Conservation (phyloP, 2,113 vertebrate species). For the Chiloscyllium plagiosum region DNA sequence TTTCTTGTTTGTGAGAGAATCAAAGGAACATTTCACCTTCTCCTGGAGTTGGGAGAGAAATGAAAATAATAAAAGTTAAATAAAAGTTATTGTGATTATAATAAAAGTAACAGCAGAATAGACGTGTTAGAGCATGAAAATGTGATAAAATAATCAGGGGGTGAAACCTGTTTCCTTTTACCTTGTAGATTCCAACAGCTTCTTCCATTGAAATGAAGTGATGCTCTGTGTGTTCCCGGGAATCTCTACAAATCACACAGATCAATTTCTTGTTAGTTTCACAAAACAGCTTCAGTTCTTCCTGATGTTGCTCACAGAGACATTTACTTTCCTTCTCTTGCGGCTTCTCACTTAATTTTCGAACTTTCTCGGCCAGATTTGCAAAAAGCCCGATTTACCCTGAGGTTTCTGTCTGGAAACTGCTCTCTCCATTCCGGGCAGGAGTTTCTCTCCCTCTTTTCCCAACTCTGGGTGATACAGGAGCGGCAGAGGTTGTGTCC, state of each 20-base stretch:
- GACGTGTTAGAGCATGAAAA: not conserved
- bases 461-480: not conserved
- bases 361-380: no score
- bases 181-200: no score
- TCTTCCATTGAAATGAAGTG: no score
- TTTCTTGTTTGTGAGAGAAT: not conserved
- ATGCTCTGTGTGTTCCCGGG: no score
- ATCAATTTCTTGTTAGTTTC: no score
- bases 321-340: no score
- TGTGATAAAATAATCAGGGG: not conserved
- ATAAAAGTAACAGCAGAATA: not conserved
- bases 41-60: not conserved
- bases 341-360: no score
- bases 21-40: not conserved
- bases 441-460: not conserved
- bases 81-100: no score
- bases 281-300: no score
- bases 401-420: not conserved
- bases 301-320: no score
- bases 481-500: no score
- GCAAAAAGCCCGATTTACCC: not conserved
- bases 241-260: not conserved
- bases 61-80: no score
- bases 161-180: not conserved
- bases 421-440: not conserved